Evolutionary conservation across 1,140 invertebrate species (phyloP).

Genomic region (Orius insidiosus): DNA sequence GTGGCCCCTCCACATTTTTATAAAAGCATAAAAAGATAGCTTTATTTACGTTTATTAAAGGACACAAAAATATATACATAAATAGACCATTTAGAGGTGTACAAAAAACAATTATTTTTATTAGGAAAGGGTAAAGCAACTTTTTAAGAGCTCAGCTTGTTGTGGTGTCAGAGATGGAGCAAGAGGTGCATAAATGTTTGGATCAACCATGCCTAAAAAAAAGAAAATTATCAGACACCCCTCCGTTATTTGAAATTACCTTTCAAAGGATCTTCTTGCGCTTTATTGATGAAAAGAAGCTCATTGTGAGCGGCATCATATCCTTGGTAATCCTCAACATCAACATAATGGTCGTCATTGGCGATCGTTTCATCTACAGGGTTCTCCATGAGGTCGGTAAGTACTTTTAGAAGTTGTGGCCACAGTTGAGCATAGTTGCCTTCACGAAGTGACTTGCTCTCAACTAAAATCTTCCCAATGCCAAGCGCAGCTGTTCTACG

Average conservation of each 20-base stretch:
- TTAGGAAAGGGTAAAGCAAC: too few species aligned
- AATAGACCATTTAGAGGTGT: too few species aligned
- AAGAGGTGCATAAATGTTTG: too few species aligned
- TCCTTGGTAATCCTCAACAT: conserved; percentile 66
- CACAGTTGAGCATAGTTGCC: conserved; percentile 47
- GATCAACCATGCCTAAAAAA: too few species aligned
- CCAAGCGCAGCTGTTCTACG: conserved; percentile 80
- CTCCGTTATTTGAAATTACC: too few species aligned
- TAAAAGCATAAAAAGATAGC: too few species aligned
- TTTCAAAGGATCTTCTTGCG: conserved; percentile 50
- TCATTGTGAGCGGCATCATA: conserved; percentile 84
- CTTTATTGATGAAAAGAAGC: conserved; percentile 63
- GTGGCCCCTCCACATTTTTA: too few species aligned
- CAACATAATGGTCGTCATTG: conserved; percentile 72
- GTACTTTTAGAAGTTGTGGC: conserved; percentile 42
- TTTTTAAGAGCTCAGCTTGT: too few species aligned
- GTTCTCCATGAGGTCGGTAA: conserved; percentile 76
- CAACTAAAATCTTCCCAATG: conserved; percentile 66
- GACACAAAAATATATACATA: too few species aligned
- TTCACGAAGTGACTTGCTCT: conserved; percentile 44
- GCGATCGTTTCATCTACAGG: conserved; percentile 61
- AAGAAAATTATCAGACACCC: too few species aligned
- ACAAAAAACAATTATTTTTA: too few species aligned
- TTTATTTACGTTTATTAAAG: not conserved
- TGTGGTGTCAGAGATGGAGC: too few species aligned